Conservation (phyloP, 2,888 invertebrate genomes). For the Lutraria lutraria region DNA sequence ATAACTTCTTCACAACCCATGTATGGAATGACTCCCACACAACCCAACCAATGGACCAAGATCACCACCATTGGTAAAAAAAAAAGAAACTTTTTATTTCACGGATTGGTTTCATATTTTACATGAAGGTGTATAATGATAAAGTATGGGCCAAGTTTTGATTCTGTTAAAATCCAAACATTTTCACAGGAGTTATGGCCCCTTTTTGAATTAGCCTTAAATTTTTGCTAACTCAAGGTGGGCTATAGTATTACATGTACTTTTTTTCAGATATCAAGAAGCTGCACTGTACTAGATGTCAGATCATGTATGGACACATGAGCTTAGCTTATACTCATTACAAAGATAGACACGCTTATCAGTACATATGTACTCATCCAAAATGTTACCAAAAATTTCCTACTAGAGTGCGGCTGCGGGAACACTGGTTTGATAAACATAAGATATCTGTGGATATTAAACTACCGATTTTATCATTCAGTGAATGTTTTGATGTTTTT, state of each 20-base stretch:
- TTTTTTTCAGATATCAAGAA: conserved; percentile 35
- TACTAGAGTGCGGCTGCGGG: neutral
- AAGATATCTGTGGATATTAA: neutral
- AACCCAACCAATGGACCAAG: too few species aligned
- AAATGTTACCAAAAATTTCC: neutral
- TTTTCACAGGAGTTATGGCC: too few species aligned
- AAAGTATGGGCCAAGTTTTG: too few species aligned
- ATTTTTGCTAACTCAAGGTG: too few species aligned
- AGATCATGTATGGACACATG: neutral
- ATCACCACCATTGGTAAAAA: too few species aligned
- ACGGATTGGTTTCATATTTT: too few species aligned
- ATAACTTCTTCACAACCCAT: too few species aligned
- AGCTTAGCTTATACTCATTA: conserved; percentile 2
- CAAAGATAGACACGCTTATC: neutral
- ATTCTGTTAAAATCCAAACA: too few species aligned
- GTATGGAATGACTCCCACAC: too few species aligned
- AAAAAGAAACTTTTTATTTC: too few species aligned
- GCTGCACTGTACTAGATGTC: conserved; percentile 1
- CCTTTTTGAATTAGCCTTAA: too few species aligned
- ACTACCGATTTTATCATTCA: conserved; percentile 15
- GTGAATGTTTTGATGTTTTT: conserved; percentile 19
- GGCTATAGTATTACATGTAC: neutral
- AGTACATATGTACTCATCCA: conserved; percentile 8
- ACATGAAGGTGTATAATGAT: too few species aligned
- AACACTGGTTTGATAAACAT: neutral